A percentile compares a stretch with the other conserved stretches of the same genome.
Conservation (phyloP, 2,113 vertebrate species). For the Hippocampus guttulatus region DNA sequence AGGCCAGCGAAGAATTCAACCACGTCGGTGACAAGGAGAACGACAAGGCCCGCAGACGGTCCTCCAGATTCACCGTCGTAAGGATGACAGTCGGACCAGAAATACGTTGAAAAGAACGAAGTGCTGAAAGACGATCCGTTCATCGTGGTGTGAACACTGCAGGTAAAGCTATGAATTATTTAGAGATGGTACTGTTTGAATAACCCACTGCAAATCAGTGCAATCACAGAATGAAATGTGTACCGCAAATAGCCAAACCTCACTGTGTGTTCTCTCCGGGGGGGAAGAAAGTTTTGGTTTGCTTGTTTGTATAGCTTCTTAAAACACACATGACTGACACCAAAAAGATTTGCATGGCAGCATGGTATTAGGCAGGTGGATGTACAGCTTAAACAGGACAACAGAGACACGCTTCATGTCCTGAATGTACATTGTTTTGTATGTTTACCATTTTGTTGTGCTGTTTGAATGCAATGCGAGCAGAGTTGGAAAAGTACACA, state of each 20-base stretch:
- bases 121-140: neutral
- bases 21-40: neutral
- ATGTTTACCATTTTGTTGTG: no score
- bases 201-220: neutral
- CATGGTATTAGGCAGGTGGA: neutral
- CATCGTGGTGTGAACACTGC: slow-evolving; percentile 1
- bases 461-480: no score
- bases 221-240: slow-evolving; percentile 5
- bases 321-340: neutral
- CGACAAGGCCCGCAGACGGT: neutral
- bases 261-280: neutral
- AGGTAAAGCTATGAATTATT: neutral
- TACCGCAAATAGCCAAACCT: no score
- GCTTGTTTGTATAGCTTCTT: neutral
- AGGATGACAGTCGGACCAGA: slow-evolving; percentile 6
- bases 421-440: no score
- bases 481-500: no score
- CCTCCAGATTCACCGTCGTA: neutral
- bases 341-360: slow-evolving; percentile 1
- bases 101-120: neutral
- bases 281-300: neutral
- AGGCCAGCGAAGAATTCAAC: neutral
- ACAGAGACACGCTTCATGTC: neutral
- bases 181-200: neutral
- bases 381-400: neutral